Evolutionary conservation across 2,888 invertebrate genomes (phyloP), one percentile per base, ranked within the genome.

Genomic region (Eurytoma californica): DNA sequence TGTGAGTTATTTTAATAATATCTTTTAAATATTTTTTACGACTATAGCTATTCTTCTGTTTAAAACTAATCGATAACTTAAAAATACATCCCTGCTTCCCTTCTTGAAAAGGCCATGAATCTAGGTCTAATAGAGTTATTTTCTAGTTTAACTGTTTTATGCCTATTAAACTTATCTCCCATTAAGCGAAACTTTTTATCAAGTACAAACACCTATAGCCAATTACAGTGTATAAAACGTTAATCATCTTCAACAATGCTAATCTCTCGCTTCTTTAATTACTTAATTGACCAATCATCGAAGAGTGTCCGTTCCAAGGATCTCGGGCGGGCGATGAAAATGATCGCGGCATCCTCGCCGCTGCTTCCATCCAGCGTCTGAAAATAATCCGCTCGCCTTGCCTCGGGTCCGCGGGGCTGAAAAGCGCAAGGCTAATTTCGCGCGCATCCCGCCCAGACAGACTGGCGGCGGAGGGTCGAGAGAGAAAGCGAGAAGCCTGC

Each of bases 321-420:
- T 4, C 53, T 12, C 20, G 3, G 12, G 12, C 1, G 24, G 24
- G n/a, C 18, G 20, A 60, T 60, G 53, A 53, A 53, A 53, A 53
- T 53, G 24, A 53, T 72, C 61, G 14, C 7, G n/a, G 16, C n/a
- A 24, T 18, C 14, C 18, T 3, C 30, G 24, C 1, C 39, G 13
- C 63, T 60, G 61, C 51, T 7, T 7, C 13, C 51, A 61, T 72
- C 20, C 61, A 24, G 14, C 39, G 24, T 68, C 61, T 68, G 70
- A 79, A 79, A 79, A 74, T 74, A 74, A 79, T 74, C 57, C 30
- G 14, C 39, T 30, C 47, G 75, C 57, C 57, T 49, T 3, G 13
- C 16, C 24, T 28, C 18, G 76, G 57, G 57, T 63, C 20, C 18
- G 49, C 70, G 13, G 16, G 20, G 24, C 24, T 12, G 63, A 12